These are phyloP conservation scores for Fregata magnificens DNA, from an alignment of 2,113 vertebrate genomes.

Conservation along the genomic window DNA sequence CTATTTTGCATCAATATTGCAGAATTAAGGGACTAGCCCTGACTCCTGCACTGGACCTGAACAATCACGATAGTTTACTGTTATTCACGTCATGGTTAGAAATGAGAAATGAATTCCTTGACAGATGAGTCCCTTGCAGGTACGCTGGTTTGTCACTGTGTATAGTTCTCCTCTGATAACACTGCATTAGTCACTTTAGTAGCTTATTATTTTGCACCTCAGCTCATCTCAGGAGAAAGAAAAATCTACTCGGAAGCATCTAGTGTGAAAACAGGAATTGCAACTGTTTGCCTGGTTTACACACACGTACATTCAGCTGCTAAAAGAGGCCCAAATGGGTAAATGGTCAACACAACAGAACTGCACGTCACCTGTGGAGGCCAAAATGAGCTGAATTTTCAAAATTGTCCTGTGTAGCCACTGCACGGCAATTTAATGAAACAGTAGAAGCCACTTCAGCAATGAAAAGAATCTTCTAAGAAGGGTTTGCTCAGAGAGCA, in stretches of 20 bases:
- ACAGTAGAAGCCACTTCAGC: background rate
- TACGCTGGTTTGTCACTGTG: background rate
- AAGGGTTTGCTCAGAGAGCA: background rate
- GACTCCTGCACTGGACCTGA: background rate
- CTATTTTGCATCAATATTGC: background rate
- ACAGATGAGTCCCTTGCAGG: slow-evolving; percentile 55
- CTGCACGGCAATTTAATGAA: background rate
- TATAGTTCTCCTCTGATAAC: slow-evolving; percentile 52
- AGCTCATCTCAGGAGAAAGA: slow-evolving; percentile 31
- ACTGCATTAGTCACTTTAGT: slow-evolving; percentile 54
- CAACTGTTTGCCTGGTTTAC: background rate
- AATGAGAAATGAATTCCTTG: slow-evolving; percentile 53
- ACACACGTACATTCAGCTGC: rapidly evolving
- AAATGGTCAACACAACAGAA: background rate
- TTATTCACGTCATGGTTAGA: slow-evolving; percentile 37
- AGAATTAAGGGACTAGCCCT: background rate
- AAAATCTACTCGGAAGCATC: slow-evolving; percentile 14
- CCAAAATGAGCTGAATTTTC: background rate
- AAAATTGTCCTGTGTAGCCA: background rate
- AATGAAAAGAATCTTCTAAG: background rate
- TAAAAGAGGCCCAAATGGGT: background rate
- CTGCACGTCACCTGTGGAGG: background rate
- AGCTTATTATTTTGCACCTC: slow-evolving; percentile 50
- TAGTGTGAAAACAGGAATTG: background rate
- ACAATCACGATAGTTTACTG: slow-evolving; percentile 18